Evolutionary conservation across 2,797 vertebrate genomes (phyloP).

Genomic region (Sebastes flavidus): DNA sequence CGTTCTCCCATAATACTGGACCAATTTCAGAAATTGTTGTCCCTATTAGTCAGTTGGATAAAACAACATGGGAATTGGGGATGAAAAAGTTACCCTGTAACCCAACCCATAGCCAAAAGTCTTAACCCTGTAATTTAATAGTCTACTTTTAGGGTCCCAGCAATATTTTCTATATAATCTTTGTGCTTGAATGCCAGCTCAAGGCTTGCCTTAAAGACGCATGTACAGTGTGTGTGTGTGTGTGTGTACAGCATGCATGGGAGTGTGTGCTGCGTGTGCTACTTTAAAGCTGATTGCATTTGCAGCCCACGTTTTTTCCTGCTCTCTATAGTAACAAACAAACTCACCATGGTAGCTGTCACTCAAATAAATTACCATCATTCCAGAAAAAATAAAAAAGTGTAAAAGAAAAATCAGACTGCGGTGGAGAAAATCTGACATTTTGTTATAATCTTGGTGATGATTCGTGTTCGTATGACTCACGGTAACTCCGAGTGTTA

Average conservation of each 20-base stretch:
- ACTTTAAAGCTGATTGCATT: constrained; percentile 3
- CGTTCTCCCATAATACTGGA: too few species aligned
- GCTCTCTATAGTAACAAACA: constrained; percentile 9
- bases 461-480: not conserved
- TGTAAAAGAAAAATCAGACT: not conserved
- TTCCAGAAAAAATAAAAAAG: not conserved
- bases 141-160: not conserved
- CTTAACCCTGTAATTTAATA: not conserved
- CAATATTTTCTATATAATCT: not conserved
- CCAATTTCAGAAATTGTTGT: too few species aligned
- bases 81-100: not conserved
- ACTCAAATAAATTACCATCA: constrained; percentile 11
- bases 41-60: too few species aligned
- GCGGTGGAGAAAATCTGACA: not conserved
- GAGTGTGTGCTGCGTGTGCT: not conserved
- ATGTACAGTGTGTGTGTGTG: too few species aligned
- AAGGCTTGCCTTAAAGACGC: too few species aligned
- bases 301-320: constrained; percentile 3
- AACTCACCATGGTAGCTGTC: not conserved
- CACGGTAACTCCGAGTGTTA: not conserved
- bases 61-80: too few species aligned
- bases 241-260: not conserved
- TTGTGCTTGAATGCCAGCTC: too few species aligned
- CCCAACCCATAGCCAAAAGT: not conserved
- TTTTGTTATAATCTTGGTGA: not conserved